Evolutionary conservation across 1,140 invertebrate species (phyloP).

Genomic region (Dendroctonus ponderosae): DNA sequence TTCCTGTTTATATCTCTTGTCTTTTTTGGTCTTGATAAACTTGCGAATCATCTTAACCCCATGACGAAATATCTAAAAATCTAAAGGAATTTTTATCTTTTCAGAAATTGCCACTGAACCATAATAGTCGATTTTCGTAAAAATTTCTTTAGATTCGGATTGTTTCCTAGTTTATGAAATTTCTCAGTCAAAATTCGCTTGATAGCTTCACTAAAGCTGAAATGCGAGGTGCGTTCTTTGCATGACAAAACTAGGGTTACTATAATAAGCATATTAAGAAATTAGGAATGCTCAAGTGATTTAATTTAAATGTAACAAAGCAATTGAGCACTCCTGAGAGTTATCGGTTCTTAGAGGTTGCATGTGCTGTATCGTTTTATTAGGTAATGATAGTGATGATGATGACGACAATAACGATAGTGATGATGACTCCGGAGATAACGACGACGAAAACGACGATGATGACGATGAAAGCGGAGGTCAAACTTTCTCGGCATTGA

Average conservation of each 20-base stretch:
- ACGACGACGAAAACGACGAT: conserved; percentile 53
- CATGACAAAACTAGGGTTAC: conserved; percentile 31
- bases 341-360: conserved; percentile 36
- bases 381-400: conserved; percentile 53
- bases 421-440: conserved; percentile 56
- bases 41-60: not conserved
- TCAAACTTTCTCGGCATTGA: conserved; percentile 28
- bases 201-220: conserved; percentile 21
- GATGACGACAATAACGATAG: conserved; percentile 55
- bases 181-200: conserved; percentile 31
- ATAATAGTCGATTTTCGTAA: no score
- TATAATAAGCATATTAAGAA: conserved; percentile 1
- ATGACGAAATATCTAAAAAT: no score
- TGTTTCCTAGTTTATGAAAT: not conserved
- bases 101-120: no score
- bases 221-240: conserved; percentile 43
- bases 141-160: no score
- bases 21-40: not conserved
- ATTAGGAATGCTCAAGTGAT: conserved; percentile 9
- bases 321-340: conserved; percentile 17
- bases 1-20: not conserved
- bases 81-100: no score
- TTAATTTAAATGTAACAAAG: not conserved
- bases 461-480: conserved; percentile 8
- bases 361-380: conserved; percentile 48